Conservation (phyloP, 2,113 vertebrate species). For the Misgurnus mizolepis region DNA sequence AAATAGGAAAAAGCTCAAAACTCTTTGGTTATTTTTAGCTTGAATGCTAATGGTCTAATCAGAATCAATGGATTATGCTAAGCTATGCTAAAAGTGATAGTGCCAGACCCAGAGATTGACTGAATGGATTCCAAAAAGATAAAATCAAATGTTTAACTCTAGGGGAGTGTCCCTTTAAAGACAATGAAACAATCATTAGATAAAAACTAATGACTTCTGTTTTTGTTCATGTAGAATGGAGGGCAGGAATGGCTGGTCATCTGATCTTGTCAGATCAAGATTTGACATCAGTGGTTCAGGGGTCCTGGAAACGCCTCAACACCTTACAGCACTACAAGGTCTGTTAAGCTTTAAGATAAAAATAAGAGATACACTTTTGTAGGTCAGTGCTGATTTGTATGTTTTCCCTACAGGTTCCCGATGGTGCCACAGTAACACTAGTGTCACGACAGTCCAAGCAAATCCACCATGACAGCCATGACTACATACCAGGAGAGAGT, state of each 20-base stretch:
- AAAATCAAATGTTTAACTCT: too few relatives aligned
- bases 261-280: conserved; percentile 97
- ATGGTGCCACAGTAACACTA: conserved; percentile 91
- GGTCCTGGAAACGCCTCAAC: conserved; percentile 93
- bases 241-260: conserved; percentile 91
- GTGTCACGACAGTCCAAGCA: conserved; percentile 91
- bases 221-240: conserved; percentile 81
- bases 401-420: conserved; percentile 80
- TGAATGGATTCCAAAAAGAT: too few relatives aligned
- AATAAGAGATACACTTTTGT: neutral
- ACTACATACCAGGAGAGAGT: conserved; percentile 96
- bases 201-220: neutral
- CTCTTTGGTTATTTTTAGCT: too few relatives aligned
- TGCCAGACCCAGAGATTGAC: too few relatives aligned
- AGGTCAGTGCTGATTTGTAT: neutral
- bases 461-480: conserved; percentile 90
- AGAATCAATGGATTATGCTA: too few relatives aligned
- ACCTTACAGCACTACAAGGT: conserved; percentile 98
- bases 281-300: conserved; percentile 92
- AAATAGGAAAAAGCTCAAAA: too few relatives aligned
- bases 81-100: too few relatives aligned
- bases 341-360: neutral
- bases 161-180: too few relatives aligned
- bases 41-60: too few relatives aligned
- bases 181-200: neutral